Conservation (phyloP, 2,888 invertebrate species). For the Andrena flavipes region DNA sequence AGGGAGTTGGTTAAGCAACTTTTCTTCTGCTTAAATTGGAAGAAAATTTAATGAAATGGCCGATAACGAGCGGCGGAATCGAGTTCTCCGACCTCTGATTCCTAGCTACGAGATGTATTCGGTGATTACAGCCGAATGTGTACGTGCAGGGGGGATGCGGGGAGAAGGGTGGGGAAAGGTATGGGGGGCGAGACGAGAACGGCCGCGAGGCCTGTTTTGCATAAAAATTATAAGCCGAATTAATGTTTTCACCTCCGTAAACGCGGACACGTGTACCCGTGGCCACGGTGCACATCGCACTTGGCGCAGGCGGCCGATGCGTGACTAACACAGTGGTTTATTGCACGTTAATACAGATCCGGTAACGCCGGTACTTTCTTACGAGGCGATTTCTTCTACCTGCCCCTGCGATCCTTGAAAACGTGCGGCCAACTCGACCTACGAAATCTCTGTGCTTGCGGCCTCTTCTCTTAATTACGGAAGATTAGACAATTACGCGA, state of each 20-base stretch:
- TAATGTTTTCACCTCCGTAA: constrained; percentile 74
- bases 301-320: constrained; percentile 87
- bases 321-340: constrained; percentile 88
- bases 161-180: constrained; percentile 12
- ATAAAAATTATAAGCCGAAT: constrained; percentile 77
- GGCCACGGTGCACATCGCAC: constrained; percentile 32
- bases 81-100: constrained; percentile 28
- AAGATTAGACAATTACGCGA: no score
- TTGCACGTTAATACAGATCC: constrained; percentile 68
- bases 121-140: constrained; percentile 68
- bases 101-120: constrained; percentile 60
- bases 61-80: constrained; percentile 12
- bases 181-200: constrained; percentile 18
- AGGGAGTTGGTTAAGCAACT: constrained; percentile 1
- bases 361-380: constrained; percentile 61
- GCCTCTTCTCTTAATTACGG: background rate
- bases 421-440: constrained; percentile 12
- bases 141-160: background rate
- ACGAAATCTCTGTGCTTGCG: background rate
- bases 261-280: constrained; percentile 48
- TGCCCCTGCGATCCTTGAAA: constrained; percentile 10
- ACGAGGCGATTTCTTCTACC: constrained; percentile 37
- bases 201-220: constrained; percentile 74
- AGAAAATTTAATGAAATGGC: constrained; percentile 24
- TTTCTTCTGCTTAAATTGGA: background rate